Percentiles rank a stretch among this genome's conserved stretches.
Conservation (phyloP, 2,888 invertebrate species). For the Drosophila flavopinicola region DNA sequence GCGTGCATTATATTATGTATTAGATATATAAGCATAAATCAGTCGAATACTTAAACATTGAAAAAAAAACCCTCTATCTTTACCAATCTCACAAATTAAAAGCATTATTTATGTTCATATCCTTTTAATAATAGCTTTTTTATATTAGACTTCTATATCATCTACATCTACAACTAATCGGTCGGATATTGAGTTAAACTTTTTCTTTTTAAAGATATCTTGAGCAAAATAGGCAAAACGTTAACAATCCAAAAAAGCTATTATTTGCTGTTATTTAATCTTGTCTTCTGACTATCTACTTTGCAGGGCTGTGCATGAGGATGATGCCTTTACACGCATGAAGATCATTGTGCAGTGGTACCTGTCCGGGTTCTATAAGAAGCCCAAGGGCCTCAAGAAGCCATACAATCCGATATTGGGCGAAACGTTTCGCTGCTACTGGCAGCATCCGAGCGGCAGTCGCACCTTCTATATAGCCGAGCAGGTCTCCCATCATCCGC, state of each 20-base stretch:
- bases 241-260: too few relatives aligned
- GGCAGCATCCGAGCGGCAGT: slow-evolving; percentile 92
- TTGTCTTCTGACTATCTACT: not conserved
- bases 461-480: slow-evolving; percentile 96
- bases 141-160: too few relatives aligned
- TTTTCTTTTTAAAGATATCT: not conserved
- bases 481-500: slow-evolving; percentile 98
- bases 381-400: slow-evolving; percentile 97
- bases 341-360: slow-evolving; percentile 95
- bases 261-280: too few relatives aligned
- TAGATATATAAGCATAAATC: too few relatives aligned
- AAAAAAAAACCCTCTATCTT: too few relatives aligned
- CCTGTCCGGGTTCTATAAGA: slow-evolving; percentile 95
- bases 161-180: too few relatives aligned
- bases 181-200: too few relatives aligned
- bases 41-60: too few relatives aligned
- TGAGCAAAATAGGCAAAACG: not conserved
- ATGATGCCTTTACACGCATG: slow-evolving; percentile 96
- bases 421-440: slow-evolving; percentile 95
- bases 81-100: too few relatives aligned
- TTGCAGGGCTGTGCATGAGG: slow-evolving; percentile 90
- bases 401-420: slow-evolving; percentile 98
- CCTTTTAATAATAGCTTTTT: too few relatives aligned
- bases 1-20: too few relatives aligned
- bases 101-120: too few relatives aligned